Base-by-base conservation (phyloP, 2,797 vertebrate species). In the Champsocephalus gunnari region DNA sequence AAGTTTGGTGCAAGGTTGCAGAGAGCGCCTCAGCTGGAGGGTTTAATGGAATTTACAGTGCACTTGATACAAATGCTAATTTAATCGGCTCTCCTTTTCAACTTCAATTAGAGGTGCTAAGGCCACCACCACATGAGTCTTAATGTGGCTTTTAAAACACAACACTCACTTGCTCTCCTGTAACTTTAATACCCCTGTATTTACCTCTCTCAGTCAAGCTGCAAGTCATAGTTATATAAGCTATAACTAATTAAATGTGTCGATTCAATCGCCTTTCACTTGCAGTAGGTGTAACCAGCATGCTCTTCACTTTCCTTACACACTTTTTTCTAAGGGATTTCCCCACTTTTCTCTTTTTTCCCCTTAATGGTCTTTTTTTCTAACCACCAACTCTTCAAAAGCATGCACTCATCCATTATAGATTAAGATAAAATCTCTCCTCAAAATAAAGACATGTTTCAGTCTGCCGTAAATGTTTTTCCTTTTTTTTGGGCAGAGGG, bases 21-120 rank as follows among this genome's bases (percentile, higher is more conserved):
- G 82, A 87, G 84, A 81, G 81, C 24, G 73, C 84, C 80, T 88
- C 77, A 85, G 79, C 86, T 85, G 66, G 62, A 89, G 71, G 74
- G 73, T 89, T 90, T 87, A 88, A 89, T 93, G 71, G 81, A 89
- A 88, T 91, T 86, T 83, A 82, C 77, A 75, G 75, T 86, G 77
- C 77, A 62, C 86, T 89, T 80, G 69, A 87, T 89, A 77, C 78
- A 81, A 81, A 87, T 76, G 73, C 81, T 85, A 78, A 82, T 87
- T 90, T 89, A 92, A 92, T 88, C 88, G 78, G 72, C 58, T 85
- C 45, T 72, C 53, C 69, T 71, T 88, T 91, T 91, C 82, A 80
- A 45, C 80, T 71, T 82, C 77, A 88, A 72, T 90, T 86, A 83
- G 58, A 63, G 67, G 38, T 63, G 66, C 55, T 21, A 53, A 82